phyloP scores from a whole-genome alignment of 2,888 invertebrate species.

The Anthophora plumipes region DNA sequence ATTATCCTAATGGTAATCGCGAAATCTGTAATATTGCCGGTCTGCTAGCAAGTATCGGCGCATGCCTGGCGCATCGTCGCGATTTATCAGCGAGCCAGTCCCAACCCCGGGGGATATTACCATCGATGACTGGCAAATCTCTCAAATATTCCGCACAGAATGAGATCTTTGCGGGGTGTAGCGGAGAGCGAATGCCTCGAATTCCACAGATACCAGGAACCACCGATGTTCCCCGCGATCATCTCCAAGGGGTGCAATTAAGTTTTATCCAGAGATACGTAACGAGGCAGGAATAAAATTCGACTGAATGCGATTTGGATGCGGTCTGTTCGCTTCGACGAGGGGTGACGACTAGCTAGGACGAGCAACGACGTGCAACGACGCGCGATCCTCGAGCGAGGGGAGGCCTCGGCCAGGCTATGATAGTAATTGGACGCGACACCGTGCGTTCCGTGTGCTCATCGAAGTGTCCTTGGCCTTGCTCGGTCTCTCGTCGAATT shows the following conservation, averaged over 20 bases:
- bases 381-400: slow-evolving; percentile 41
- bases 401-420: slow-evolving; percentile 30
- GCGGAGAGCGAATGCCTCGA: slow-evolving; percentile 16
- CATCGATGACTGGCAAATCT: slow-evolving; percentile 45
- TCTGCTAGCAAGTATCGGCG: neutral
- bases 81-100: slow-evolving; percentile 9
- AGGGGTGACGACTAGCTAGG: slow-evolving; percentile 18
- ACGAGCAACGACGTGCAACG: neutral
- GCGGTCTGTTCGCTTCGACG: slow-evolving; percentile 47
- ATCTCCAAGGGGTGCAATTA: neutral
- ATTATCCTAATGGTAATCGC: slow-evolving; percentile 2
- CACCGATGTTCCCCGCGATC: no score
- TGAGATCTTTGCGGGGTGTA: slow-evolving; percentile 7
- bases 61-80: slow-evolving; percentile 2
- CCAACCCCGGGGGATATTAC: slow-evolving; percentile 31
- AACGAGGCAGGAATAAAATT: no score
- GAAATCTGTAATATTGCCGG: slow-evolving; percentile 10
- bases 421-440: slow-evolving; percentile 50
- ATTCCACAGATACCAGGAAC: neutral
- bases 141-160: slow-evolving; percentile 33
- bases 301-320: slow-evolving; percentile 65
- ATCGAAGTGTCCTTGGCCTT: neutral
- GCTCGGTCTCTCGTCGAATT: slow-evolving; percentile 12
- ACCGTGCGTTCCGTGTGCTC: slow-evolving; percentile 38
- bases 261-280: neutral